These are phyloP conservation scores for Penaeus vannamei DNA, from an alignment of 1,140 invertebrate genomes.

Conservation along the genomic window DNA sequence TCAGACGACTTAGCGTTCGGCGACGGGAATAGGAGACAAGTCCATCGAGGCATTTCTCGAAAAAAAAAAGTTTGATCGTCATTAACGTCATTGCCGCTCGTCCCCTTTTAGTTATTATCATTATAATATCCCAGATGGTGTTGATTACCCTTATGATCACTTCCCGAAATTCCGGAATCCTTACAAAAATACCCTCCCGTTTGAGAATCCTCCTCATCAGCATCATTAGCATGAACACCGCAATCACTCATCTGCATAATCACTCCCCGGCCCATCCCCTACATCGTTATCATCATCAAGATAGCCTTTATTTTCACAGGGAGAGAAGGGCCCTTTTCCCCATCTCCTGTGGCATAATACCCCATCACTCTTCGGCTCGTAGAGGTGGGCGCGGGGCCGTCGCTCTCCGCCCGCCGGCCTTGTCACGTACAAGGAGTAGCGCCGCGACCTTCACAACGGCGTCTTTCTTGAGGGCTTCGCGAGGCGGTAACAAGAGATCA, in stretches of 20 bases:
- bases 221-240: background rate
- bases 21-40: no score
- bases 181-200: no score
- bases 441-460: no score
- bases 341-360: no score
- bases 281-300: background rate
- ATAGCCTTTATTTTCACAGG: background rate
- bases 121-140: background rate
- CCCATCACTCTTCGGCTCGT: no score
- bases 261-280: background rate
- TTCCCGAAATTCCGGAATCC: no score
- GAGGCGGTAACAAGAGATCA: background rate
- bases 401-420: no score
- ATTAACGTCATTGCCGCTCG: background rate
- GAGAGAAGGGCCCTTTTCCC: background rate
- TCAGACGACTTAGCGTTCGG: no score
- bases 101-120: background rate
- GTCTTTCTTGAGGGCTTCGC: background rate
- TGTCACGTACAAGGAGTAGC: no score
- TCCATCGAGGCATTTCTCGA: no score
- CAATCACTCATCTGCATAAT: conserved; percentile 5
- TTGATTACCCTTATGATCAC: no score
- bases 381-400: no score
- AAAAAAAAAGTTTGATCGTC: background rate
- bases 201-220: background rate